Conservation (phyloP, 2,113 vertebrate species). For the Lontra canadensis region DNA sequence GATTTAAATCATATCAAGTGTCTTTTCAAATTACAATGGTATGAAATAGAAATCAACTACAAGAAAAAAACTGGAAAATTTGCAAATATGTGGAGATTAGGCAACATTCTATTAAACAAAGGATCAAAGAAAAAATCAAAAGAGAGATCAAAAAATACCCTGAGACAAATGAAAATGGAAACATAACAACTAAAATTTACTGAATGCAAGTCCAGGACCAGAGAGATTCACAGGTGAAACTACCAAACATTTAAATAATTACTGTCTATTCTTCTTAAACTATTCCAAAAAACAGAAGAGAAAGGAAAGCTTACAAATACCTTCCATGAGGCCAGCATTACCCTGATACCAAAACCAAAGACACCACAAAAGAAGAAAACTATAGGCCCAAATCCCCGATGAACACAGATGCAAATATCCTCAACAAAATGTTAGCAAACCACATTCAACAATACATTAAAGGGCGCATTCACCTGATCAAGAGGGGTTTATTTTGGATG, state of each 20-base stretch:
- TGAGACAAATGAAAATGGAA: background rate
- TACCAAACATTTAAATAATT: background rate
- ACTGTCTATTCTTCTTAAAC: background rate
- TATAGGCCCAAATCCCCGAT: background rate
- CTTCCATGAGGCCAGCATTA: background rate
- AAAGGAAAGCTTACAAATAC: background rate
- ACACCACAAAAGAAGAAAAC: background rate
- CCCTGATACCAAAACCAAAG: background rate
- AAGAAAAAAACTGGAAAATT: background rate
- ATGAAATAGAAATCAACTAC: background rate
- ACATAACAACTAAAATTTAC: background rate
- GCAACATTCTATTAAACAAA: background rate
- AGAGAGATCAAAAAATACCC: background rate
- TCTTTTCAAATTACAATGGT: background rate
- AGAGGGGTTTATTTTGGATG: background rate
- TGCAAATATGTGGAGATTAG: background rate
- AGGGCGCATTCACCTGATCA: background rate
- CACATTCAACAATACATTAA: background rate
- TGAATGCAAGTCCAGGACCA: background rate
- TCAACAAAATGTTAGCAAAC: background rate
- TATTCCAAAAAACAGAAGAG: background rate
- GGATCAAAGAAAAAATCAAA: background rate
- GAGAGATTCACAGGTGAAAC: background rate
- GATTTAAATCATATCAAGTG: background rate
- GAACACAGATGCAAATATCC: background rate